These are phyloP conservation scores for Tenebrio molitor DNA, from an alignment of 1,140 invertebrate genomes.

Conservation along the genomic window DNA sequence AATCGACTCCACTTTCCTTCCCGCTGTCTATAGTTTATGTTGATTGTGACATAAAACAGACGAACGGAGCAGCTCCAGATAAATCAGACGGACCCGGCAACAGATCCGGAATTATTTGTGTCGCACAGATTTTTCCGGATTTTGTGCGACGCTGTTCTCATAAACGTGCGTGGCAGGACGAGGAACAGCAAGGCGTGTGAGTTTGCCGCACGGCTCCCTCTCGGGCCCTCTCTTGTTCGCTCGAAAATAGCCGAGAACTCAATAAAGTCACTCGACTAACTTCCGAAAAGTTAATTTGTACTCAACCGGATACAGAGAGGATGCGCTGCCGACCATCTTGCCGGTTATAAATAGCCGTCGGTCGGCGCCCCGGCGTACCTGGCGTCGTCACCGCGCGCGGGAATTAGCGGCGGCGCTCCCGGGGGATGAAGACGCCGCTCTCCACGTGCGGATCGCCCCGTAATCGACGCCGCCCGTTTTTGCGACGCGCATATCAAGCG, in stretches of 20 bases:
- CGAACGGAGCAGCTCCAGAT: no score
- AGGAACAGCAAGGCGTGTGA: no score
- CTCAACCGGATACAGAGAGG: neutral
- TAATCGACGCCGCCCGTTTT: no score
- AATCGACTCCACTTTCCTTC: slow-evolving; percentile 23
- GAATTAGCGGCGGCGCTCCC: neutral
- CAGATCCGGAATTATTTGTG: no score
- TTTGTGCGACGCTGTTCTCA: no score
- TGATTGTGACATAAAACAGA: slow-evolving; percentile 23
- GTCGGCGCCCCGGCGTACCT: neutral
- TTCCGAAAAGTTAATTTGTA: slow-evolving; percentile 7
- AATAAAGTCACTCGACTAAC: slow-evolving; percentile 7
- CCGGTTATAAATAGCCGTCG: neutral
- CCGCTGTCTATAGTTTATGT: slow-evolving; percentile 22
- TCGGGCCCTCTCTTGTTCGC: neutral
- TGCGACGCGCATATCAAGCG: no score
- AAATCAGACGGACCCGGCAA: no score
- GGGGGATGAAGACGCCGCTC: neutral
- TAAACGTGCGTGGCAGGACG: no score
- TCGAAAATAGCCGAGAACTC: neutral
- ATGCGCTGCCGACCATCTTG: neutral
- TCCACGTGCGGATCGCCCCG: neutral
- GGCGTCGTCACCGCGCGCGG: neutral
- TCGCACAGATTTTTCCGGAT: no score
- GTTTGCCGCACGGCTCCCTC: neutral